Conservation (phyloP, 2,888 invertebrate species). For the Melanostoma scalare region DNA sequence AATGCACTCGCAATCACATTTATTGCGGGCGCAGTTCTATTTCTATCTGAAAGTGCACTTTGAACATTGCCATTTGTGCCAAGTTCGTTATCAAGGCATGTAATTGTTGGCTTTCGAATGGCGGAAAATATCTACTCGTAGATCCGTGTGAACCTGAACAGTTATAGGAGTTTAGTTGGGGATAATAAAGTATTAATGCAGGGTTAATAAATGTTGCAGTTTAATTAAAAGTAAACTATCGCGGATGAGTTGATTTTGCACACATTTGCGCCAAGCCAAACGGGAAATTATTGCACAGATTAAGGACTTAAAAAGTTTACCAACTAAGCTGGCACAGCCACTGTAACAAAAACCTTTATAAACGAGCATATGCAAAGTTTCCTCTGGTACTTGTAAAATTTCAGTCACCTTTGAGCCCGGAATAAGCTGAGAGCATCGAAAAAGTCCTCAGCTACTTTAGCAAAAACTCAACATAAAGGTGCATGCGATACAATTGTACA, state of each 20-base stretch:
- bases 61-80: slow-evolving; percentile 4
- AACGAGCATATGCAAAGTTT: background rate
- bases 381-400: background rate
- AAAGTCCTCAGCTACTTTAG: background rate
- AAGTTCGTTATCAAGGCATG: slow-evolving; percentile 13
- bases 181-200: slow-evolving; percentile 51
- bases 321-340: too few relatives aligned
- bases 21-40: slow-evolving; percentile 7
- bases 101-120: slow-evolving; percentile 8
- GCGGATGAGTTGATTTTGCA: background rate
- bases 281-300: slow-evolving; percentile 5
- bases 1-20: slow-evolving; percentile 41
- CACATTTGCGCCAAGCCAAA: background rate
- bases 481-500: too few relatives aligned
- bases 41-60: background rate
- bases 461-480: background rate
- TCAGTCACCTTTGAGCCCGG: background rate
- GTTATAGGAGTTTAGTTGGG: slow-evolving; percentile 27
- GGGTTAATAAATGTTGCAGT: slow-evolving; percentile 61
- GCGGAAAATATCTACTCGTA: slow-evolving; percentile 7
- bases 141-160: slow-evolving; percentile 24
- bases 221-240: slow-evolving; percentile 39
- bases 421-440: background rate
- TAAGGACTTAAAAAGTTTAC: slow-evolving; percentile 16
- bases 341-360: slow-evolving; percentile 5